Evolutionary conservation across 1,140 invertebrate species (phyloP).

Genomic region (Magallana ariakensis): DNA sequence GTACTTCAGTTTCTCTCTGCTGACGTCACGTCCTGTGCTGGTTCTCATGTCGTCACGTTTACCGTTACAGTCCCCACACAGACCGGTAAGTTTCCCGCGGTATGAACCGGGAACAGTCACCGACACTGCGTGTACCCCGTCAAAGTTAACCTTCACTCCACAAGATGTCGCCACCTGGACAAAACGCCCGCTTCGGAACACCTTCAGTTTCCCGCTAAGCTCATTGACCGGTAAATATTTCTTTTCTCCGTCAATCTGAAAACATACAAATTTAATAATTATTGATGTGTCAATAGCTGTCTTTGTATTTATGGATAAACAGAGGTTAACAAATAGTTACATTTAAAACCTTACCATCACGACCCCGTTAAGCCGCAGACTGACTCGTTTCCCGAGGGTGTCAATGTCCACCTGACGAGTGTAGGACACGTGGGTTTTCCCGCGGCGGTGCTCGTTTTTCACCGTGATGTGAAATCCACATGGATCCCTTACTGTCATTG

Average conservation of each 20-base stretch:
- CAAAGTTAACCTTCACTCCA: constrained; percentile 87
- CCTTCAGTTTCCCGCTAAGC: constrained; percentile 43
- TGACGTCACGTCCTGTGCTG: constrained; percentile 57
- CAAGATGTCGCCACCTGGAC: constrained; percentile 58
- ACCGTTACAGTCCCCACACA: constrained; percentile 68
- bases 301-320: too few species aligned
- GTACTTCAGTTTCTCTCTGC: constrained; percentile 38
- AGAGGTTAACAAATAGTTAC: too few species aligned
- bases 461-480: constrained; percentile 91
- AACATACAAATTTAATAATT: constrained; percentile 81
- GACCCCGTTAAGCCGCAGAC: constrained; percentile 89
- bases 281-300: too few species aligned
- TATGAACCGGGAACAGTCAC: constrained; percentile 89
- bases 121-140: constrained; percentile 84
- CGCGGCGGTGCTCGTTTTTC: constrained; percentile 84
- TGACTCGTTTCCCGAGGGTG: constrained; percentile 84
- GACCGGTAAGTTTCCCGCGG: constrained; percentile 82
- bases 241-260: constrained; percentile 56
- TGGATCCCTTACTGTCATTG: constrained; percentile 44
- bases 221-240: constrained; percentile 56
- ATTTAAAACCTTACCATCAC: constrained; percentile 85
- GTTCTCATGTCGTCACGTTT: constrained; percentile 60
- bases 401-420: constrained; percentile 81
- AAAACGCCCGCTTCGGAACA: constrained; percentile 53
- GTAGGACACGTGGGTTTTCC: constrained; percentile 61